These are phyloP conservation scores for Petrocephalus schoutedeni DNA, from an alignment of 2,797 vertebrate species.

Conservation along the genomic window DNA sequence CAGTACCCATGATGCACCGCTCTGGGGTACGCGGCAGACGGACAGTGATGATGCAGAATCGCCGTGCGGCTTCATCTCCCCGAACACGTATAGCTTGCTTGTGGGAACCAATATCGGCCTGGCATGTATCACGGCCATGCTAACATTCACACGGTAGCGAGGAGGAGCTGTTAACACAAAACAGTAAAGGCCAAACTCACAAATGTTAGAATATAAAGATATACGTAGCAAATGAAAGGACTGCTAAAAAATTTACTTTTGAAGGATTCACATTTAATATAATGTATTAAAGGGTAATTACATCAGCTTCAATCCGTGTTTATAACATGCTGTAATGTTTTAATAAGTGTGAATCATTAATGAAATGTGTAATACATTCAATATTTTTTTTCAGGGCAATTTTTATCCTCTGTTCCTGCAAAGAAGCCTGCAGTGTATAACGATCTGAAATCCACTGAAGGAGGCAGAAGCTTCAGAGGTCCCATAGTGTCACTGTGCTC, in stretches of 20 bases:
- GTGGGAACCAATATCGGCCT: conserved; percentile 39
- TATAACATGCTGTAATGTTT: neutral
- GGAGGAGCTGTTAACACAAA: conserved; percentile 24
- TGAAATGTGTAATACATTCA: neutral
- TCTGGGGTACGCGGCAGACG: neutral
- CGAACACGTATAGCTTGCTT: conserved; percentile 30
- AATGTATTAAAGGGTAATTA: neutral
- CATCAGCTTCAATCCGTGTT: neutral
- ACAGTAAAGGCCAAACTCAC: neutral
- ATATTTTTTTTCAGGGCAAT: neutral
- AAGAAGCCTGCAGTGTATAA: neutral
- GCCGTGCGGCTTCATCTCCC: neutral
- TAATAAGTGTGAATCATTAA: neutral
- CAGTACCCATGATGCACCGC: neutral
- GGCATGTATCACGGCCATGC: conserved; percentile 39
- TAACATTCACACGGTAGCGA: conserved; percentile 33
- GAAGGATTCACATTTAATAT: neutral
- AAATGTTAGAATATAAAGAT: neutral
- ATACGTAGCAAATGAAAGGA: neutral
- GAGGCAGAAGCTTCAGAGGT: neutral
- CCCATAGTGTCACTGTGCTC: too few species aligned
- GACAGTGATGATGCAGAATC: neutral
- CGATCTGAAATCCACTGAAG: neutral
- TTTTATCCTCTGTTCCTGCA: neutral
- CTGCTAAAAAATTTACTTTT: neutral